phyloP scores from a whole-genome alignment of 2,888 invertebrate species.

The Aquatica leii region DNA sequence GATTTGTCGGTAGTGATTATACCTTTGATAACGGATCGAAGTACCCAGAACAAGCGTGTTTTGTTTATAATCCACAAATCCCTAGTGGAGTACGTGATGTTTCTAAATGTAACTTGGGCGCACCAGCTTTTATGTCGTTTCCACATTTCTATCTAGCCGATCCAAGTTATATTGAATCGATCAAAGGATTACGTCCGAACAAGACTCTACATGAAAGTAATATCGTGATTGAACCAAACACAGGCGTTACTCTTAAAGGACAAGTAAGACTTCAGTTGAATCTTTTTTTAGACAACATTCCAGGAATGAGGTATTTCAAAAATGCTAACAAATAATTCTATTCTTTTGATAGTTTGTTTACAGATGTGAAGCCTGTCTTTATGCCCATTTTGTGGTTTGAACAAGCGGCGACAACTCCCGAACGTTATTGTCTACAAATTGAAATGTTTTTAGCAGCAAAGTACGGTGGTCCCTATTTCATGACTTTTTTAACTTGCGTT shows the following conservation, averaged over 20 bases:
- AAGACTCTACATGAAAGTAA: slow-evolving; percentile 71
- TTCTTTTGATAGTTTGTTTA: not conserved
- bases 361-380: slow-evolving; percentile 52
- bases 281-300: slow-evolving; percentile 65
- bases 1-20: slow-evolving; percentile 67
- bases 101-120: slow-evolving; percentile 74
- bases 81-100: slow-evolving; percentile 75
- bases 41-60: slow-evolving; percentile 71
- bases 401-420: slow-evolving; percentile 69
- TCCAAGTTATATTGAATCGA: slow-evolving; percentile 67
- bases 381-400: slow-evolving; percentile 83
- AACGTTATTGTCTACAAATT: slow-evolving; percentile 66
- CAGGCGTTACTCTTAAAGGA: slow-evolving; percentile 80
- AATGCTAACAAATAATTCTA: not conserved
- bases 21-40: slow-evolving; percentile 77
- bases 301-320: slow-evolving; percentile 63
- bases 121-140: slow-evolving; percentile 83
- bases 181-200: slow-evolving; percentile 74
- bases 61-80: slow-evolving; percentile 59
- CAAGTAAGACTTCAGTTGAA: slow-evolving; percentile 82
- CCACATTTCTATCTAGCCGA: slow-evolving; percentile 85
- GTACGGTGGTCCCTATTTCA: slow-evolving; percentile 64
- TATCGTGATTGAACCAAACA: slow-evolving; percentile 75
- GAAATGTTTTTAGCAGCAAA: slow-evolving; percentile 65
- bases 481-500: slow-evolving; percentile 64